Evolutionary conservation across 2,113 vertebrate species (phyloP).

Genomic region (Orientallactaga bullata): DNA sequence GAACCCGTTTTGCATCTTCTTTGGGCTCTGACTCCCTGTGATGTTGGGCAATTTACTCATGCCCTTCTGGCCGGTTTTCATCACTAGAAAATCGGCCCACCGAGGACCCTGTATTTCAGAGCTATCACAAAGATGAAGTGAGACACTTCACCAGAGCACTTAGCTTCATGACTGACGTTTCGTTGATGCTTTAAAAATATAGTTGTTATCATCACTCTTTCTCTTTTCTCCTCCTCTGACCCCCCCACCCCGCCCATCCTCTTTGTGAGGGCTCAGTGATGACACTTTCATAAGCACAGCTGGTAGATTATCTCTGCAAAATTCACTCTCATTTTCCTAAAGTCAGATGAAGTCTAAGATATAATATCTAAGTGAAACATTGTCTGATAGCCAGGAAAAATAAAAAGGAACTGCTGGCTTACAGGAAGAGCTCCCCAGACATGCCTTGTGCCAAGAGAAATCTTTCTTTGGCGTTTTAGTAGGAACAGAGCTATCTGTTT

Average conservation of each 20-base stretch:
- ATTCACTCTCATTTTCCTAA: constrained; percentile 13
- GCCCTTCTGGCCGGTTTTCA: not conserved
- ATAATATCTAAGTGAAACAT: constrained; percentile 54
- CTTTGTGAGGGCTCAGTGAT: not conserved
- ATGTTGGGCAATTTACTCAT: not conserved
- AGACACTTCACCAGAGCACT: not conserved
- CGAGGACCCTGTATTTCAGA: not conserved
- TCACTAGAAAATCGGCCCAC: not conserved
- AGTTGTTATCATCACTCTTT: not conserved
- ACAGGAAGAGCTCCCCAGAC: constrained; percentile 1
- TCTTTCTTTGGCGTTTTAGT: constrained; percentile 15
- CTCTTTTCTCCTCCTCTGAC: not conserved
- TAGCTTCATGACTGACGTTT: not conserved
- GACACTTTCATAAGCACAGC: not conserved
- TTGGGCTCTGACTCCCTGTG: not conserved
- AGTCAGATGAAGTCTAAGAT: constrained; percentile 51
- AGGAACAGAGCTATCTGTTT: not conserved
- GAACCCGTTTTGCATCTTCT: not conserved
- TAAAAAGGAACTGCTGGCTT: not conserved
- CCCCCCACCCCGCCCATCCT: not conserved
- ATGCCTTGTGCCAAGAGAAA: not conserved
- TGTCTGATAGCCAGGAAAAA: constrained; percentile 39
- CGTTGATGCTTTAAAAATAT: not conserved
- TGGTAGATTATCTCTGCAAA: constrained; percentile 32
- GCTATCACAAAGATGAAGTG: not conserved